A percentile compares a stretch with the other conserved stretches of the same genome.
phyloP scores from a whole-genome alignment of 1,140 invertebrate species.

The Ruditapes philippinarum region DNA sequence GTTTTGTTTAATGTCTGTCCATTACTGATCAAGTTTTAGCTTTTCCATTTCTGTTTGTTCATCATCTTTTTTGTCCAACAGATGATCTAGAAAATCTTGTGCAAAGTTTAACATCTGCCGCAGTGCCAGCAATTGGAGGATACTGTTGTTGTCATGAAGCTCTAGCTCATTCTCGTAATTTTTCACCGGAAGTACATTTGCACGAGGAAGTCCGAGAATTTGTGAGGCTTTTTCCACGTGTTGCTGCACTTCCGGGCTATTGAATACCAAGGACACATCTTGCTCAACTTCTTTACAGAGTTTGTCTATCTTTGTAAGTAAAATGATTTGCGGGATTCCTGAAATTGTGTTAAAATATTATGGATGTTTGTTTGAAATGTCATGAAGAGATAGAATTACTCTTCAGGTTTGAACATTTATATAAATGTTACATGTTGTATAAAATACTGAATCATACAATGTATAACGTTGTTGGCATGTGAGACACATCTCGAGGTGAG shows the following conservation, averaged over 20 bases:
- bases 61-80: conserved; percentile 10
- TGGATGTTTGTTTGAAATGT: no score
- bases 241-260: conserved; percentile 21
- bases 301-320: conserved; percentile 65
- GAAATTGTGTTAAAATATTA: no score
- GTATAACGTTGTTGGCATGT: no score
- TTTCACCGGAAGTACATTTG: conserved; percentile 59
- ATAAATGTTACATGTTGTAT: no score
- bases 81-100: conserved; percentile 47
- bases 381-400: no score
- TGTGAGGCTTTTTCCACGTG: conserved; percentile 48
- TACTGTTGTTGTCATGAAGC: conserved; percentile 36
- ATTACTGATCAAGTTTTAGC: neutral
- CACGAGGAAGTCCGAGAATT: conserved; percentile 54
- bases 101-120: conserved; percentile 47
- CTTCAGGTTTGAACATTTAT: no score
- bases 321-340: conserved; percentile 60
- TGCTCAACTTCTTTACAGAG: conserved; percentile 23
- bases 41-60: neutral
- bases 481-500: no score
- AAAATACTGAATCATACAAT: no score
- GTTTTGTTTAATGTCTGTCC: no score
- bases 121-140: conserved; percentile 5
- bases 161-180: conserved; percentile 56
- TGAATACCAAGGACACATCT: conserved; percentile 31